A percentile compares a stretch with the other conserved stretches of the same genome.
Conservation (phyloP, 1,140 invertebrate genomes). For the Drosophila tani region DNA sequence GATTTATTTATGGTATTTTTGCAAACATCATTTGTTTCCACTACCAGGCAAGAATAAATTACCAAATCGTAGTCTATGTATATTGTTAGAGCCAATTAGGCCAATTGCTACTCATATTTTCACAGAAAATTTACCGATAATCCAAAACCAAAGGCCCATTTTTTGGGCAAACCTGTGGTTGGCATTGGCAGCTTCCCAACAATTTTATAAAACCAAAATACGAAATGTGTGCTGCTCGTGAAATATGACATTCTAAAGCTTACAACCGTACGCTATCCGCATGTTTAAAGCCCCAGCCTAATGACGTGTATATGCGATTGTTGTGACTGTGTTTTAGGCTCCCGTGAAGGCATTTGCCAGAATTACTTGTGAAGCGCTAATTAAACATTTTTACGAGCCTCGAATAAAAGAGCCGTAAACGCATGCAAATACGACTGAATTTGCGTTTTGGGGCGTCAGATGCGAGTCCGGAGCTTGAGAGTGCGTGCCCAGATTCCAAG, state of each 20-base stretch:
- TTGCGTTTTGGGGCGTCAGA: conserved; percentile 12
- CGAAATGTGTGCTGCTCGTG: neutral
- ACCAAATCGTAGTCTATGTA: too few relatives aligned
- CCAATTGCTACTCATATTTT: too few relatives aligned
- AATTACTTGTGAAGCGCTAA: conserved; percentile 71
- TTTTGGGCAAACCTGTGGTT: neutral
- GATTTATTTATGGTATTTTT: neutral
- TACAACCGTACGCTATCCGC: conserved; percentile 14
- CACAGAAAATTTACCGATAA: neutral
- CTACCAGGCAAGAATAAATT: too few relatives aligned
- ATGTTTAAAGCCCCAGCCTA: conserved; percentile 9
- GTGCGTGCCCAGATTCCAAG: conserved; percentile 54
- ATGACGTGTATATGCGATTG: conserved; percentile 11
- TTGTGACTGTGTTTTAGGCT: conserved; percentile 15
- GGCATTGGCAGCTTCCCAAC: too few relatives aligned
- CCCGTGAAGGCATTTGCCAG: conserved; percentile 33
- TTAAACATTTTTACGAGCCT: conserved; percentile 71
- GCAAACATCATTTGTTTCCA: neutral
- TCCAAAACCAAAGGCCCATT: neutral
- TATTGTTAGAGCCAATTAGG: too few relatives aligned
- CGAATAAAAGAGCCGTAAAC: conserved; percentile 72
- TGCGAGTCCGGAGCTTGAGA: neutral
- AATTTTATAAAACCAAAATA: conserved; percentile 1
- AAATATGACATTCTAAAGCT: conserved; percentile 49
- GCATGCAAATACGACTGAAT: conserved; percentile 39